Evolutionary conservation across 2,888 invertebrate species (phyloP).

Genomic region (Nomada fucata): DNA sequence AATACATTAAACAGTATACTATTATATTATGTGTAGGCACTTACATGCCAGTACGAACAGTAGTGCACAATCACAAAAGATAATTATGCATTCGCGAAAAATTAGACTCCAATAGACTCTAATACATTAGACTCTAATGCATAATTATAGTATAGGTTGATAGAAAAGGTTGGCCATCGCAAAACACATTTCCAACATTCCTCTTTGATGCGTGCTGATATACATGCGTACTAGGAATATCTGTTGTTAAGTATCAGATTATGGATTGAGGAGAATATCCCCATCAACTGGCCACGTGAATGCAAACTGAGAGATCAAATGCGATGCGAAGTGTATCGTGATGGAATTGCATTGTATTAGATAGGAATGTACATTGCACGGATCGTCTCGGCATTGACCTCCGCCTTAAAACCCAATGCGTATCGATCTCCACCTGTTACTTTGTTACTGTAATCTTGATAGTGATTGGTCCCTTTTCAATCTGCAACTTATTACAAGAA

Average conservation of each 20-base stretch:
- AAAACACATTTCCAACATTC: conserved; percentile 46
- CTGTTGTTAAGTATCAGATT: conserved; percentile 38
- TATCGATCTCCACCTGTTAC: not conserved
- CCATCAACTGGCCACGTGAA: conserved; percentile 34
- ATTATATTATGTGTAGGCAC: too few species aligned
- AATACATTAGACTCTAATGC: too few species aligned
- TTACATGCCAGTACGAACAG: too few species aligned
- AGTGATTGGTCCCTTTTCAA: not conserved
- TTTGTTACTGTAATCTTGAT: not conserved
- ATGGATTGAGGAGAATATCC: conserved; percentile 38
- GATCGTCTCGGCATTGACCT: conserved; percentile 12
- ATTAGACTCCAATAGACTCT: too few species aligned
- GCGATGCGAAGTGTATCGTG: conserved; percentile 31
- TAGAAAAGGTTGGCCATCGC: conserved; percentile 23
- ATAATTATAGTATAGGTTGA: not conserved
- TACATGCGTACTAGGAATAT: conserved; percentile 5
- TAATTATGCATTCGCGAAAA: too few species aligned
- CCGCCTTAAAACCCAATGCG: not conserved
- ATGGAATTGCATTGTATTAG: conserved; percentile 30
- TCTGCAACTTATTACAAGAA: not conserved
- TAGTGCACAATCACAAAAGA: too few species aligned
- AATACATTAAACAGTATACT: too few species aligned
- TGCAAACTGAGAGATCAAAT: conserved; percentile 31
- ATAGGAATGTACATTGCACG: conserved; percentile 6
- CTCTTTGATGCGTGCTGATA: conserved; percentile 41